phyloP scores from a whole-genome alignment of 2,797 vertebrate genomes.

The Pipistrellus kuhlii region DNA sequence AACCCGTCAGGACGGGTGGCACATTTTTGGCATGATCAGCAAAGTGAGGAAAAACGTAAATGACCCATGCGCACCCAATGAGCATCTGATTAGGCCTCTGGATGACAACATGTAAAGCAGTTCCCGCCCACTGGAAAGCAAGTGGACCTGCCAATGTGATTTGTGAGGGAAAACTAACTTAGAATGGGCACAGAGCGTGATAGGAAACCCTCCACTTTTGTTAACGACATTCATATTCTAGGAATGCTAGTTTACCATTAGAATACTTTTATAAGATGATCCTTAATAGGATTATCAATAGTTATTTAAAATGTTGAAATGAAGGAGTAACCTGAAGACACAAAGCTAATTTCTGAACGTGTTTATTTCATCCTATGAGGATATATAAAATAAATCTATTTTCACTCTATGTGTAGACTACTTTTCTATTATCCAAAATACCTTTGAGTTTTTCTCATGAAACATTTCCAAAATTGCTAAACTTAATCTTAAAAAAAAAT shows the following conservation, averaged over 20 bases:
- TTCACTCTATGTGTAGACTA: slow-evolving; percentile 27
- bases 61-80: slow-evolving; percentile 57
- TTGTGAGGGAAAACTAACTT: slow-evolving; percentile 11
- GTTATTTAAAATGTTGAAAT: slow-evolving; percentile 20
- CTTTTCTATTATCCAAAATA: slow-evolving; percentile 53
- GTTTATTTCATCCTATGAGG: neutral
- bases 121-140: neutral
- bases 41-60: slow-evolving; percentile 56
- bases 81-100: neutral
- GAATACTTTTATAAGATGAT: neutral
- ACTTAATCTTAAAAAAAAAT: neutral
- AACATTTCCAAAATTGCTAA: slow-evolving; percentile 51
- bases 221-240: neutral
- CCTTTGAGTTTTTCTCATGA: slow-evolving; percentile 48
- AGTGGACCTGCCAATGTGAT: neutral
- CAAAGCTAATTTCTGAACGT: neutral
- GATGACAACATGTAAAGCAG: neutral
- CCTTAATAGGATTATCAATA: neutral
- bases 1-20: slow-evolving; percentile 53
- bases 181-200: neutral
- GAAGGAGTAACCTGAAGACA: neutral
- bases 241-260: neutral
- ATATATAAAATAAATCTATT: neutral
- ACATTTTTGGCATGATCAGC: slow-evolving; percentile 71
- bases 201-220: neutral